Conservation (phyloP, 2,797 vertebrate species). For the Champsocephalus esox region DNA sequence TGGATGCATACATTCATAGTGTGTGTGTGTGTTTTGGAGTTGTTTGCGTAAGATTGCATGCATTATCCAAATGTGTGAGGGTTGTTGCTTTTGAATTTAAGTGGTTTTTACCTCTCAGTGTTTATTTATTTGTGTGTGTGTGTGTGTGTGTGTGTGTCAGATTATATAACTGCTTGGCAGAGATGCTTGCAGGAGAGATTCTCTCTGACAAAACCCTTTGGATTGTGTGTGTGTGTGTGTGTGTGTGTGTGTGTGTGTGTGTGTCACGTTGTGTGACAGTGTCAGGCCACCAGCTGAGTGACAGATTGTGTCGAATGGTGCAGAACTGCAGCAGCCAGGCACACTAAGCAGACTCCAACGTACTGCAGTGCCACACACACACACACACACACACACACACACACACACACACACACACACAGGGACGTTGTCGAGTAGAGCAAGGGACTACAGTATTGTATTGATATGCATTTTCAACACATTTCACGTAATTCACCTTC, state of each 20-base stretch:
- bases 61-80: constrained; percentile 18
- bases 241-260: constrained; percentile 14
- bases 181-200: constrained; percentile 52
- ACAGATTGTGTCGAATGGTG: constrained; percentile 61
- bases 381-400: constrained; percentile 24
- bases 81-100: constrained; percentile 8
- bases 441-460: constrained; percentile 46
- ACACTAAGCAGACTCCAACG: constrained; percentile 55
- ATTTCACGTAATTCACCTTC: neutral
- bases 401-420: neutral
- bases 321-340: constrained; percentile 54
- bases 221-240: constrained; percentile 9
- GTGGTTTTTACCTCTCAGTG: neutral
- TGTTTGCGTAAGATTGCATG: constrained; percentile 1
- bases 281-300: constrained; percentile 58
- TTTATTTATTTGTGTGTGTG: neutral
- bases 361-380: constrained; percentile 22
- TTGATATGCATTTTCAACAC: constrained; percentile 58
- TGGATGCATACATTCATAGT: constrained; percentile 38
- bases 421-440: constrained; percentile 3
- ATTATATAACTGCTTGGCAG: constrained; percentile 50
- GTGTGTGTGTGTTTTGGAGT: neutral
- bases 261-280: constrained; percentile 9
- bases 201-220: constrained; percentile 58
- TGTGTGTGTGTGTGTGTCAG: constrained; percentile 28